Conservation (phyloP, 2,797 vertebrate species). For the Pseudomugil tenellus region DNA sequence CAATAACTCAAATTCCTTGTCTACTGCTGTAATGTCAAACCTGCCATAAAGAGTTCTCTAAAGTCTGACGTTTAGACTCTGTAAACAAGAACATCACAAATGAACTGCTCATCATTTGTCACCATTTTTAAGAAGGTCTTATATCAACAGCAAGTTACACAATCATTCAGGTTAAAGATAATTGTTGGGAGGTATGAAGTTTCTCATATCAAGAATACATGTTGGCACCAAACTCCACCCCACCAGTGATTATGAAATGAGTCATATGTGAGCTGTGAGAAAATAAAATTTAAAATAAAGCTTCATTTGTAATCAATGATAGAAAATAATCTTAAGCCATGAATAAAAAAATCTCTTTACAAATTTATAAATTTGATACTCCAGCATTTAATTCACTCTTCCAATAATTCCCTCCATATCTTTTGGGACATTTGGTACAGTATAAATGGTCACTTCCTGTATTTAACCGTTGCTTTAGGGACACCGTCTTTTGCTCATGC, state of each 20-base stretch:
- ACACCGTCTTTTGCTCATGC: neutral
- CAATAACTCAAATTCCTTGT: conserved; percentile 47
- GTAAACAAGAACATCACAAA: neutral
- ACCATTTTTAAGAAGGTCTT: conserved; percentile 7
- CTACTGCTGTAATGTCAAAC: conserved; percentile 18
- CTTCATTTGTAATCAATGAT: neutral
- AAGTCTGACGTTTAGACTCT: neutral
- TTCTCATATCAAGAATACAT: conserved; percentile 7
- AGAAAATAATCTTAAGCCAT: no score
- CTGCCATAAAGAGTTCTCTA: conserved; percentile 24
- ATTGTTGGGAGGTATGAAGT: conserved; percentile 28
- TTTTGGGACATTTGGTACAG: no score
- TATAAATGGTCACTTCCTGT: neutral
- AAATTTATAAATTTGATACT: neutral
- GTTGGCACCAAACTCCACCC: neutral
- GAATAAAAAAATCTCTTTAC: no score
- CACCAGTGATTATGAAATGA: neutral
- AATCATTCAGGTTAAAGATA: conserved; percentile 12
- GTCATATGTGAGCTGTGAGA: neutral
- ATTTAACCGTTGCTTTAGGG: neutral
- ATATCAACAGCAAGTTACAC: conserved; percentile 1
- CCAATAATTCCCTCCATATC: neutral
- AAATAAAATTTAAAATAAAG: neutral
- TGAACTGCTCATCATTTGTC: neutral
- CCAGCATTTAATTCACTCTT: neutral